Conservation (phyloP, 2,888 invertebrate species). For the Drosophila fulvimacula region DNA sequence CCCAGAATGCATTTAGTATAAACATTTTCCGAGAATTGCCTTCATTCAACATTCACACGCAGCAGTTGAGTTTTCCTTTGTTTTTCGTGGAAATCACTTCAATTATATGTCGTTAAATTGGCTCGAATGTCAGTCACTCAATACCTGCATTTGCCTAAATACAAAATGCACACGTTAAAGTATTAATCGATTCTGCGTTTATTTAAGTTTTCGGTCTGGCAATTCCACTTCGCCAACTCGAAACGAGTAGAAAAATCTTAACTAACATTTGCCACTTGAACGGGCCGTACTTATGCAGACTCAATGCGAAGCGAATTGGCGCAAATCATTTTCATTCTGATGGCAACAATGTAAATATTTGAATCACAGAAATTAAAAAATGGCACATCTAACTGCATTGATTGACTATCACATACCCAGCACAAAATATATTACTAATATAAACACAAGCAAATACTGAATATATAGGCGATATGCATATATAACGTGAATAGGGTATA, state of each 20-base stretch:
- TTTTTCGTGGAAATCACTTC: constrained; percentile 44
- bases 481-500: too few species aligned
- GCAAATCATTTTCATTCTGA: constrained; percentile 2
- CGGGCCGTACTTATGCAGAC: too few species aligned
- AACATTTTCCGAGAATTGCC: constrained; percentile 59
- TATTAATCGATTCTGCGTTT: not conserved
- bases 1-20: constrained; percentile 39
- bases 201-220: constrained; percentile 52
- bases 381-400: too few species aligned
- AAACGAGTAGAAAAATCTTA: constrained; percentile 56
- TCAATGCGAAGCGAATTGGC: not conserved
- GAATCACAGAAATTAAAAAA: not conserved
- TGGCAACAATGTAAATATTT: constrained; percentile 5
- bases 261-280: constrained; percentile 21
- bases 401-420: not conserved
- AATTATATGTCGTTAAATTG: constrained; percentile 55
- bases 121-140: constrained; percentile 23
- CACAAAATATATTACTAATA: not conserved
- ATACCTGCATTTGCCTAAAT: constrained; percentile 30
- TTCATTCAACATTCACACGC: constrained; percentile 36
- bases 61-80: constrained; percentile 32
- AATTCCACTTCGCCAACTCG: constrained; percentile 54
- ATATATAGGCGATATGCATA: too few species aligned
- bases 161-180: not conserved
- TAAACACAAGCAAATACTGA: too few species aligned